Evolutionary conservation across 2,797 vertebrate genomes (phyloP).

Genomic region (Sebastiscus tertius): DNA sequence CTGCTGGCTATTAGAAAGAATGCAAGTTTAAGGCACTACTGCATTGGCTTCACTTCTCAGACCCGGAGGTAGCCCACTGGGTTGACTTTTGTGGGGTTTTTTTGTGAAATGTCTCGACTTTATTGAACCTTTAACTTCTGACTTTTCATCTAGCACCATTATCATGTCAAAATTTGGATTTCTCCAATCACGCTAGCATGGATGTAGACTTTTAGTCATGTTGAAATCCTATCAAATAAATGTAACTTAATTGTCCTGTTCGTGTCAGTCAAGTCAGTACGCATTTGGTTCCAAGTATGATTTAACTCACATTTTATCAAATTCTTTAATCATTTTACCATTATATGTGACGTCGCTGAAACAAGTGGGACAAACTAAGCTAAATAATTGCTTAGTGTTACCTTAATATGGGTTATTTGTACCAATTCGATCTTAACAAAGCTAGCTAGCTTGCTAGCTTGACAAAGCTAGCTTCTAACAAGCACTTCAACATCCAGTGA

Average conservation of each 20-base stretch:
- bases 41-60: too few relatives aligned
- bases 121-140: not conserved
- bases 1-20: too few relatives aligned
- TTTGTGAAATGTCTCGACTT: not conserved
- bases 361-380: not conserved
- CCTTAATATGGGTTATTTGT: not conserved
- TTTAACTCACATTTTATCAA: not conserved
- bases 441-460: not conserved
- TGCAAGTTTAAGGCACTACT: too few relatives aligned
- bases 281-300: not conserved
- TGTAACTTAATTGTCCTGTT: not conserved
- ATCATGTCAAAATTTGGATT: not conserved
- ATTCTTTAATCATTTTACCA: not conserved
- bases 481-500: not conserved
- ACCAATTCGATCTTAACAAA: too few relatives aligned
- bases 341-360: not conserved
- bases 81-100: not conserved
- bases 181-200: fast-evolving
- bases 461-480: too few relatives aligned
- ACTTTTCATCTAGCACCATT: not conserved
- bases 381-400: not conserved
- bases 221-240: too few relatives aligned
- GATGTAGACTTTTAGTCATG: not conserved
- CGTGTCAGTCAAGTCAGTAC: not conserved
- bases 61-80: too few relatives aligned